Evolutionary conservation across 1,140 invertebrate species (phyloP), one percentile per base, ranked within the genome.

Genomic region (Rhizoglyphus robini): DNA sequence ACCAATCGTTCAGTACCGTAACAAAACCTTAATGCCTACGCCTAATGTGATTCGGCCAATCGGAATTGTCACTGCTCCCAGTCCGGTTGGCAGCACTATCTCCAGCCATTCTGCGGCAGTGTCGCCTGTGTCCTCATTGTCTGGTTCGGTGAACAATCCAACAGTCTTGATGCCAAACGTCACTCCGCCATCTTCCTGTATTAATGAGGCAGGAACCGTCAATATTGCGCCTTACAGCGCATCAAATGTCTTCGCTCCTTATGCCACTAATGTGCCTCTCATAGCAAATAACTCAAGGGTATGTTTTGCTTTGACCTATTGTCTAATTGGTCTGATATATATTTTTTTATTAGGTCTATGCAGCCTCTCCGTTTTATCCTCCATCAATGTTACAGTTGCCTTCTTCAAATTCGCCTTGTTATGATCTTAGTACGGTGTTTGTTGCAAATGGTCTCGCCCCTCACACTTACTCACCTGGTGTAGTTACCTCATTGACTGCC

Each of bases 371-470:
- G 13, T 72, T 72, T 51, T 73, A 73, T 60, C 72, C 72, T 25
- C 72, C 71, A 31, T 70, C 69, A 23, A 67, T 71, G 66, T 63
- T 70, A 5, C 69, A 71, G 41, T 63, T 71, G n/a, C 70, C 70
- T 66, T 62, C 68, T 30, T 68, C 72, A 3, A 63, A 66, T 25
- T 69, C 81, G 62, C 86, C 82, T 74, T 29, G 27, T 27, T 87
- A 84, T 72, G 85, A 87, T 71, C 81, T 87, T 70, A 79, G 82
- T 69, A 79, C 80, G 72, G 81, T 88, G 54, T 86, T 86, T 74
- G 80, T 84, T 63, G 79, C 86, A 70, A 88, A 88, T 76, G 85
- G 86, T 47, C 76, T 88, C 59, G 79, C 85, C 31, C 84, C 84
- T 34, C 85, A 85, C 72, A 76, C 75, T 2, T 11, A 60, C 36